Evolutionary conservation across 2,797 vertebrate genomes (phyloP).

Genomic region (Gephyroberyx darwinii): DNA sequence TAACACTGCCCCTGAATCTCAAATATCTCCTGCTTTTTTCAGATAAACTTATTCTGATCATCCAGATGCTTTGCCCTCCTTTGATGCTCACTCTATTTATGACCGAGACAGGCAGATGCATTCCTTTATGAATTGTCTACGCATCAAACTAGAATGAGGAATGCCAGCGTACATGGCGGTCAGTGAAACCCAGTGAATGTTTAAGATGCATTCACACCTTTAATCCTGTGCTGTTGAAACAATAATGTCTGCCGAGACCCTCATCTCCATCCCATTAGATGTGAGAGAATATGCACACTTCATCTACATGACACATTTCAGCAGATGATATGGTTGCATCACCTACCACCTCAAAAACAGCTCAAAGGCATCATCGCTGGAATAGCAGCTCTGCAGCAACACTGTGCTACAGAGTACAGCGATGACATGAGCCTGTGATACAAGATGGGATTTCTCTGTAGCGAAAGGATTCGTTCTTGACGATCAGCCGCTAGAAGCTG

Average conservation of each 20-base stretch:
- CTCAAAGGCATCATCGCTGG: slow-evolving; percentile 65
- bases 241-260: slow-evolving; percentile 62
- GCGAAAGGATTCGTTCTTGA: slow-evolving; percentile 39
- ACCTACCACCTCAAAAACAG: slow-evolving; percentile 67
- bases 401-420: slow-evolving; percentile 19
- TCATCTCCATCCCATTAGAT: slow-evolving; percentile 35
- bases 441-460: slow-evolving; percentile 45
- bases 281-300: slow-evolving; percentile 64
- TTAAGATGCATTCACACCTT: slow-evolving; percentile 42
- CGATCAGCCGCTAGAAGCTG: slow-evolving; percentile 15
- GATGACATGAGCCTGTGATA: slow-evolving; percentile 48
- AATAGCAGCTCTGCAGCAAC: slow-evolving; percentile 39
- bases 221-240: slow-evolving; percentile 65
- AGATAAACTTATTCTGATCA: slow-evolving; percentile 43
- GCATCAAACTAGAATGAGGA: slow-evolving; percentile 29
- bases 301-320: slow-evolving; percentile 66
- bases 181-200: slow-evolving; percentile 48
- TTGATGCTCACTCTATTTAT: slow-evolving; percentile 56
- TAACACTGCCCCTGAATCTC: slow-evolving; percentile 29
- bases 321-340: slow-evolving; percentile 59
- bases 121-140: slow-evolving; percentile 45
- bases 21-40: slow-evolving; percentile 34
- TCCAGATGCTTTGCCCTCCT: slow-evolving; percentile 34
- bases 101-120: slow-evolving; percentile 57
- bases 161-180: slow-evolving; percentile 35